These are phyloP conservation scores for Xenops minutus DNA, from an alignment of 2,797 vertebrate genomes.

Conservation along the genomic window DNA sequence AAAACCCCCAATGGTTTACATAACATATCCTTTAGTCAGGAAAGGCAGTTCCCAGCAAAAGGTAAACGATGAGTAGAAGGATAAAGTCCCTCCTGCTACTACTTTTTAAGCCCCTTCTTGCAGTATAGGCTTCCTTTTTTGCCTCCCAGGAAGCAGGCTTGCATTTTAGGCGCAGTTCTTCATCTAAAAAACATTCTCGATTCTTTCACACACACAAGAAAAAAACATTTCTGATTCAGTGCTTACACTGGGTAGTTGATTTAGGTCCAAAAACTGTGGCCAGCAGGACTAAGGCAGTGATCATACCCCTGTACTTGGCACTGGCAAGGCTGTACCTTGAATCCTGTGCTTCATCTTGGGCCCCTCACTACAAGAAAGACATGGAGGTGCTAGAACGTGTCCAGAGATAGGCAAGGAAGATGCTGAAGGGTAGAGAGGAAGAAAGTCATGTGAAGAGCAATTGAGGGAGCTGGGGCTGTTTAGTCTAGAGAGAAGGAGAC, in stretches of 20 bases:
- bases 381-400: fast-evolving
- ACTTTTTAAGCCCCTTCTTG: not conserved
- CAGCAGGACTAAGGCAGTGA: not conserved
- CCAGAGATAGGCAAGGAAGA: not conserved
- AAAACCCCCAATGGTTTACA: not conserved
- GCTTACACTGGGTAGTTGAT: not conserved
- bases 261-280: not conserved
- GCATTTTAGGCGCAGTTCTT: not conserved
- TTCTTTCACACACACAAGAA: not conserved
- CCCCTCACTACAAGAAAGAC: not conserved
- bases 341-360: not conserved
- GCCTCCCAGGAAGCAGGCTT: not conserved
- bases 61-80: not conserved
- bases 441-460: not conserved
- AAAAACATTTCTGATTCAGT: not conserved
- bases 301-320: fast-evolving
- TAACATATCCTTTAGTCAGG: not conserved
- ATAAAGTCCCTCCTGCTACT: not conserved
- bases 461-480: not conserved
- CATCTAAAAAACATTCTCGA: not conserved
- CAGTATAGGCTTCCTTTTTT: not conserved
- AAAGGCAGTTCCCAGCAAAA: not conserved
- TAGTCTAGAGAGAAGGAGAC: not conserved
- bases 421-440: not conserved
- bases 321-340: not conserved